Conservation (phyloP, 2,113 vertebrate species). For the Glaucidium brasilianum region DNA sequence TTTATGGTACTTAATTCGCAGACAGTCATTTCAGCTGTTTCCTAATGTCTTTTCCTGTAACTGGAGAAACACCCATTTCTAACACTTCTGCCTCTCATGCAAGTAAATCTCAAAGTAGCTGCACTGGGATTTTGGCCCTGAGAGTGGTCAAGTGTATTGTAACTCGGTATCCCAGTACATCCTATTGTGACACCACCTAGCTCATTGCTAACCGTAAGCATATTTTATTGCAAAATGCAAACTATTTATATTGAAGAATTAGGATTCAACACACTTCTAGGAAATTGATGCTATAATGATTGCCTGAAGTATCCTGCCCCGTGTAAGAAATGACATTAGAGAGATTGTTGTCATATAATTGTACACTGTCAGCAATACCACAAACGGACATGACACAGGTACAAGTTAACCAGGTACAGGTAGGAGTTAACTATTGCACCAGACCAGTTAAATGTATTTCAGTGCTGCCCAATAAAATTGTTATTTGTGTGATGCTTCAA, state of each 20-base stretch:
- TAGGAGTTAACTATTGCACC: background rate
- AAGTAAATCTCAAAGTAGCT: background rate
- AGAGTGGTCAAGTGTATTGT: background rate
- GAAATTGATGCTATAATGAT: background rate
- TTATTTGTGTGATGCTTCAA: background rate
- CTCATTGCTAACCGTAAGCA: background rate
- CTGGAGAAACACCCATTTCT: background rate
- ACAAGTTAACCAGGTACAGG: background rate
- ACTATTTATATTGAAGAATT: background rate
- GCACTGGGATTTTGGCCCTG: background rate
- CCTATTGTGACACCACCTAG: background rate
- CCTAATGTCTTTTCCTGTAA: background rate
- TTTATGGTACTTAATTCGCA: background rate
- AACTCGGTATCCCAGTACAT: background rate
- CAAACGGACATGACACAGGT: rapidly evolving
- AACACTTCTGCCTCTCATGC: background rate
- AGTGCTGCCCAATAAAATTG: background rate
- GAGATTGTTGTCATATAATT: background rate
- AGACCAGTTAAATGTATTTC: background rate
- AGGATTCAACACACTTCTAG: background rate
- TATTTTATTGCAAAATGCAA: background rate
- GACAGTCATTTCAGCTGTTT: background rate
- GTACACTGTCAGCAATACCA: background rate
- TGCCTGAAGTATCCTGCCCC: background rate
- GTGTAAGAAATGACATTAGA: background rate